phyloP scores from a whole-genome alignment of 2,888 invertebrate species.

The Ophion obscuratus region DNA sequence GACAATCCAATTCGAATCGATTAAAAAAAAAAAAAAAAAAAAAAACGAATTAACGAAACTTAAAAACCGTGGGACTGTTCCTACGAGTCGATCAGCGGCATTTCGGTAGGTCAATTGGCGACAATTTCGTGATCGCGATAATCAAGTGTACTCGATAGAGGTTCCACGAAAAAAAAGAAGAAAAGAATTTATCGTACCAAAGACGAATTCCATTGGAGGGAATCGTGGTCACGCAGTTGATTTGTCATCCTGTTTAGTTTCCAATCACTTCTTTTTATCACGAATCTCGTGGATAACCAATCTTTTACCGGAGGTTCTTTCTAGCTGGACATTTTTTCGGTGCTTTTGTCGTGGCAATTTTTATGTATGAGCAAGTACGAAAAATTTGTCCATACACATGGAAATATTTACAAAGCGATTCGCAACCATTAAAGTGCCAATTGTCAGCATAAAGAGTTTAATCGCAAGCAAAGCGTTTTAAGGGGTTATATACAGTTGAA shows the following conservation, averaged over 20 bases:
- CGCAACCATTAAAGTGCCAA: no score
- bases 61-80: constrained; percentile 44
- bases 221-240: neutral
- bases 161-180: constrained; percentile 59
- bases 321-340: no score
- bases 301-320: neutral
- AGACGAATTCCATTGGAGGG: neutral
- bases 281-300: neutral
- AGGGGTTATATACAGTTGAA: no score
- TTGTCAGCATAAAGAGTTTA: no score
- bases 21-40: constrained; percentile 14
- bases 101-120: constrained; percentile 65
- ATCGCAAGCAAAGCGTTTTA: no score
- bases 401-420: no score
- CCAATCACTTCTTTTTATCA: neutral
- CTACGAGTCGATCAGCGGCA: constrained; percentile 1
- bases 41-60: constrained; percentile 37
- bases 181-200: constrained; percentile 5
- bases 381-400: neutral
- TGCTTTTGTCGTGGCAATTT: neutral
- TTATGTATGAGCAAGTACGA: neutral
- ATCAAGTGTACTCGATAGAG: constrained; percentile 56
- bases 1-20: constrained; percentile 34
- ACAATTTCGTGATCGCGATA: constrained; percentile 37
- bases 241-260: neutral